Evolutionary conservation across 2,113 vertebrate genomes (phyloP).

Genomic region (Enhydra lutris): DNA sequence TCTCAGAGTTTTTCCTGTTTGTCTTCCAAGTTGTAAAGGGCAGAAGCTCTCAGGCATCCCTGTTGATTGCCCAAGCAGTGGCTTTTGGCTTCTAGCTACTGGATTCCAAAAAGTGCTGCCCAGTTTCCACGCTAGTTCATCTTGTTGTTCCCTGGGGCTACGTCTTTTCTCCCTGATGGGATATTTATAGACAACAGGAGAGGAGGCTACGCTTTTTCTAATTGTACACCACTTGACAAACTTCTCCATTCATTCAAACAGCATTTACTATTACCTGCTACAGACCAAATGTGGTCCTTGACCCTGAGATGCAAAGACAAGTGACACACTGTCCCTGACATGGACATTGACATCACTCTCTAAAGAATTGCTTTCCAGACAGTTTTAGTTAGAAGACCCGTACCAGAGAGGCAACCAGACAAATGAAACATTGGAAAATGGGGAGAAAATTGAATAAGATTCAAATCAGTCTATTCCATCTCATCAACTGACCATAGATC

Average conservation of each 20-base stretch:
- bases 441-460: neutral
- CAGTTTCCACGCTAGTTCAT: neutral
- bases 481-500: fast-evolving
- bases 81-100: neutral
- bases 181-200: neutral
- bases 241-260: neutral
- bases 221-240: neutral
- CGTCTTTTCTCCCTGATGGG: neutral
- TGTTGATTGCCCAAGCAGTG: neutral
- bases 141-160: neutral
- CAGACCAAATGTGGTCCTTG: neutral
- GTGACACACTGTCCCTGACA: fast-evolving
- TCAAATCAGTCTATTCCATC: fast-evolving
- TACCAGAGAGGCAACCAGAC: fast-evolving
- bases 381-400: fast-evolving
- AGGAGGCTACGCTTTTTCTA: neutral
- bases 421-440: neutral
- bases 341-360: too few relatives aligned
- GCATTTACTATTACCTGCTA: neutral
- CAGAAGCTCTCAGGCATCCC: neutral
- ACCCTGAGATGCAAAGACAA: neutral
- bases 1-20: neutral
- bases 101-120: neutral
- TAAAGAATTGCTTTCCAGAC: neutral
- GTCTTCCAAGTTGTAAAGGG: constrained; percentile 25